A percentile compares a stretch with the other conserved stretches of the same genome.
Conservation (phyloP, 2,797 vertebrate species). For the Clamator glandarius region DNA sequence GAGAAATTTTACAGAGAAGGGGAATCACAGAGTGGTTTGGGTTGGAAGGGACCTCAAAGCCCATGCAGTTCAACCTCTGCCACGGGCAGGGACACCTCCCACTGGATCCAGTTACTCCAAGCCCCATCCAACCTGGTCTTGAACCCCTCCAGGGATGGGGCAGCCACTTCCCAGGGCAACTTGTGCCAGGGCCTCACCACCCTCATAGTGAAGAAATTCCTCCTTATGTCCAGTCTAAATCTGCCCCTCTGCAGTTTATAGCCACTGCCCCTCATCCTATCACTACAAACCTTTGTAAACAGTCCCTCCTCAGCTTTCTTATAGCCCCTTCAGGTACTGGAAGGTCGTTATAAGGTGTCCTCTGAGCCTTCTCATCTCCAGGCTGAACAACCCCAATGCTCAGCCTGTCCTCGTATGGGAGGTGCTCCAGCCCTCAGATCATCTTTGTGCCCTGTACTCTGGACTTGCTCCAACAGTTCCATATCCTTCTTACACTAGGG, state of each 20-base stretch:
- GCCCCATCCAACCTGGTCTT: not conserved
- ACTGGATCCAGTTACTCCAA: not conserved
- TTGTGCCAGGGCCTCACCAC: not conserved
- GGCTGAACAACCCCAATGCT: not conserved
- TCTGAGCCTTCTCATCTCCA: not conserved
- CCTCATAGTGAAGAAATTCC: not conserved
- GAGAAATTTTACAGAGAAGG: not conserved
- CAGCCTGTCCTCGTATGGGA: not conserved
- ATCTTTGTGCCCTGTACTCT: not conserved
- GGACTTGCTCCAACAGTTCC: not conserved
- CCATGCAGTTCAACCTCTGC: too few relatives aligned
- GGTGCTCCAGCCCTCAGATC: fast-evolving
- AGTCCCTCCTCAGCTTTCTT: not conserved
- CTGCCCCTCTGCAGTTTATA: too few relatives aligned
- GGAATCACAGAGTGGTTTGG: too few relatives aligned
- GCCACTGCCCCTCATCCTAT: too few relatives aligned
- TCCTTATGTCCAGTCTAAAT: not conserved
- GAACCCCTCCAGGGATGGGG: not conserved
- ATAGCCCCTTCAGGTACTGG: not conserved
- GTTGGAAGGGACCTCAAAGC: too few relatives aligned
- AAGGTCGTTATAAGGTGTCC: not conserved
- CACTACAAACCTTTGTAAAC: not conserved
- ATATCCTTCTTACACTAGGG: not conserved
- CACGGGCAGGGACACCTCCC: not conserved
- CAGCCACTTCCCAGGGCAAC: not conserved